Percentiles rank a stretch among this genome's conserved stretches.
Conservation (phyloP, 2,113 vertebrate genomes). For the Megaceryle maxima region DNA sequence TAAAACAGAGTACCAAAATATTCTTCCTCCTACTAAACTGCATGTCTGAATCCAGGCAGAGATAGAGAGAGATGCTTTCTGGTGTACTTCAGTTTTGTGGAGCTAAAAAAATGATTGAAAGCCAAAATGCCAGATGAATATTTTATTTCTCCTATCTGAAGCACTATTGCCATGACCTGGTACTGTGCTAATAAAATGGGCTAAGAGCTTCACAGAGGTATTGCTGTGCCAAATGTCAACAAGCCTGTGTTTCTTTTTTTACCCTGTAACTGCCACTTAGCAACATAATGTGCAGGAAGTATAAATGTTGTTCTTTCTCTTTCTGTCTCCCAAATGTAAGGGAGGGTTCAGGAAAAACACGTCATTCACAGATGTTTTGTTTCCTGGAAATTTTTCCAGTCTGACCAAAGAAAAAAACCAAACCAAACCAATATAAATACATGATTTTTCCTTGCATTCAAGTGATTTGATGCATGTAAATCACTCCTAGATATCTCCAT, state of each 20-base stretch:
- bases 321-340: conserved; percentile 42
- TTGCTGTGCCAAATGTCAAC: background rate
- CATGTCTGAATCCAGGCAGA: background rate
- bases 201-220: background rate
- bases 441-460: background rate
- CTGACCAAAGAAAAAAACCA: background rate
- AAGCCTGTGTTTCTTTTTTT: background rate
- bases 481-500: background rate
- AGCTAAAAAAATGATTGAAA: background rate
- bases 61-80: background rate
- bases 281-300: conserved; percentile 18
- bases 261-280: background rate
- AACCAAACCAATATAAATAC: background rate
- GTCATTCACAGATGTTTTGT: conserved; percentile 35
- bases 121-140: background rate
- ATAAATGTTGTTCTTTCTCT: conserved; percentile 44
- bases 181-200: background rate
- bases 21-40: background rate
- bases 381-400: conserved; percentile 40
- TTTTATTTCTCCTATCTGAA: background rate
- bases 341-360: conserved; percentile 43
- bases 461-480: background rate
- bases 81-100: background rate
- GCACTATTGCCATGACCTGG: background rate
- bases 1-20: background rate